Evolutionary conservation across 1,140 invertebrate genomes (phyloP).

Genomic region (Bombus polaris): DNA sequence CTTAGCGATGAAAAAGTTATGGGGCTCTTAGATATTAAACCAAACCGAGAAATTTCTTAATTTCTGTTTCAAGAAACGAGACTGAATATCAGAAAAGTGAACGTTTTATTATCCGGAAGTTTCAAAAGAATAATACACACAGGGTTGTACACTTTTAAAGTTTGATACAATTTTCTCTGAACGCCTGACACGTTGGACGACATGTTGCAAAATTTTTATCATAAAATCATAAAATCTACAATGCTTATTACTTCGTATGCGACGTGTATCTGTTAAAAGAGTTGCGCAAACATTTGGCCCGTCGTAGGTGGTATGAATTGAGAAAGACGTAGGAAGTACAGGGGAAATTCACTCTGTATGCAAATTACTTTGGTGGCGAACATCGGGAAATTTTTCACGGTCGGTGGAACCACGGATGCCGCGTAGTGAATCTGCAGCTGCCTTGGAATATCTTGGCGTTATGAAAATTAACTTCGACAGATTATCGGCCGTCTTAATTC

Average conservation of each 20-base stretch:
- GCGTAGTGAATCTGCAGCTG: not conserved
- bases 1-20: too few relatives aligned
- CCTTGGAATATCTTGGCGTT: not conserved
- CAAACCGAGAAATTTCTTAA: too few relatives aligned
- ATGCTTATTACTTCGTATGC: not conserved
- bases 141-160: not conserved
- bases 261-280: not conserved
- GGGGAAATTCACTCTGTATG: conserved; percentile 26
- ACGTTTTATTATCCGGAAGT: too few relatives aligned
- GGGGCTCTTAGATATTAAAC: too few relatives aligned
- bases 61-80: too few relatives aligned
- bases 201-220: too few relatives aligned
- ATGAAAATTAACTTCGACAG: conserved; percentile 12
- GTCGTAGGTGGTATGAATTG: not conserved
- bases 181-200: too few relatives aligned
- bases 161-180: not conserved
- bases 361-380: conserved; percentile 14
- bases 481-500: not conserved
- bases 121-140: too few relatives aligned
- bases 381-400: conserved; percentile 5
- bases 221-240: too few relatives aligned
- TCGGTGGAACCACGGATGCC: not conserved
- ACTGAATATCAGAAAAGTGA: too few relatives aligned
- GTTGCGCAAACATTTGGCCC: too few relatives aligned
- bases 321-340: not conserved